phyloP scores from a whole-genome alignment of 2,888 invertebrate genomes.

The Nephrotoma appendiculata region DNA sequence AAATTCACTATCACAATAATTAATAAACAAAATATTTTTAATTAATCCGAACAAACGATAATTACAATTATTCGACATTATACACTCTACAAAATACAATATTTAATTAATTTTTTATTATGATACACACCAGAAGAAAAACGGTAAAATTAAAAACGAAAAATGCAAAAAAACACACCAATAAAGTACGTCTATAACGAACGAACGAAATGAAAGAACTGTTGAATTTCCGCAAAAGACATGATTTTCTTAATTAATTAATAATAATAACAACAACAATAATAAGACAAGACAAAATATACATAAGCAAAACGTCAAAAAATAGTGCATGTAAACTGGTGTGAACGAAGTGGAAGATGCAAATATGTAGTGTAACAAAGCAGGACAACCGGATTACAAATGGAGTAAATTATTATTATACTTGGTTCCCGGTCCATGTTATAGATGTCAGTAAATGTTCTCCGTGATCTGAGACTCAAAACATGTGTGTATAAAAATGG shows the following conservation, averaged over 20 bases:
- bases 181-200: neutral
- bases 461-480: too few species aligned
- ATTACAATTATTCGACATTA: neutral
- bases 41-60: neutral
- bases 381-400: neutral
- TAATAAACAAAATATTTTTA: neutral
- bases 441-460: neutral
- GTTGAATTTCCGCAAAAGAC: constrained; percentile 6
- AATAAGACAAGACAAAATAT: neutral
- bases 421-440: neutral
- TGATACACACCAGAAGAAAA: neutral
- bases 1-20: neutral
- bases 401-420: neutral
- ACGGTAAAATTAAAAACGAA: neutral
- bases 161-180: neutral
- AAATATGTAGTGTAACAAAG: neutral
- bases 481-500: neutral
- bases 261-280: neutral
- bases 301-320: neutral
- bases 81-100: neutral
- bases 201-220: constrained; percentile 1
- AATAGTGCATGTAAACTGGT: neutral
- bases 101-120: neutral
- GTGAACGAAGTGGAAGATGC: neutral
- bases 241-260: neutral